Evolutionary conservation across 2,113 vertebrate genomes (phyloP).

Genomic region (Peromyscus leucopus): DNA sequence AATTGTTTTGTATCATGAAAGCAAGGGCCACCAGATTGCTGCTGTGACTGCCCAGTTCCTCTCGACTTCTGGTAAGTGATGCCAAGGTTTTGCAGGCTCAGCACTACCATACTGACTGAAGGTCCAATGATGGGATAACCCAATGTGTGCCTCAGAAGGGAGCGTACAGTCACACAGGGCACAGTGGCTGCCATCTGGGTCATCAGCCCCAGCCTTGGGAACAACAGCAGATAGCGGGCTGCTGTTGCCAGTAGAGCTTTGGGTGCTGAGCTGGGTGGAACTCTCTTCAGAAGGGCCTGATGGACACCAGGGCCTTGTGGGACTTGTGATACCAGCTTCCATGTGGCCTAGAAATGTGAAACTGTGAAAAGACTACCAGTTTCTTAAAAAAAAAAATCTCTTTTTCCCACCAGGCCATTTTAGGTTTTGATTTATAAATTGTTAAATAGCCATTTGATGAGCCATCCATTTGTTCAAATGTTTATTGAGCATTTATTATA

Average conservation of each 20-base stretch:
- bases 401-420: neutral
- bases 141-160: neutral
- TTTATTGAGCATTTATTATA: neutral
- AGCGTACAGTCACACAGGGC: neutral
- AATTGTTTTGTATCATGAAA: neutral
- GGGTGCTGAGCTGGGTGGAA: neutral
- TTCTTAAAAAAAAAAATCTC: neutral
- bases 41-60: neutral
- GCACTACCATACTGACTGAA: neutral
- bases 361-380: neutral
- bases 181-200: neutral
- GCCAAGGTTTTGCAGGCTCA: neutral
- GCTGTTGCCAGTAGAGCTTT: neutral
- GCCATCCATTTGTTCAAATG: neutral
- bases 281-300: neutral
- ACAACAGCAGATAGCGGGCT: neutral
- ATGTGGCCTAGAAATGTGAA: no score
- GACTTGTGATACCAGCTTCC: neutral
- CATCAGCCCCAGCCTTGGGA: no score
- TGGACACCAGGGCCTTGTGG: neutral
- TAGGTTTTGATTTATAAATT: conserved; percentile 50
- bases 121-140: neutral
- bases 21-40: neutral
- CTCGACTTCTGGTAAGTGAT: neutral
- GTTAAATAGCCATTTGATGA: neutral